These are phyloP conservation scores for Nephila pilipes DNA, from an alignment of 1,140 invertebrate species.

Conservation along the genomic window DNA sequence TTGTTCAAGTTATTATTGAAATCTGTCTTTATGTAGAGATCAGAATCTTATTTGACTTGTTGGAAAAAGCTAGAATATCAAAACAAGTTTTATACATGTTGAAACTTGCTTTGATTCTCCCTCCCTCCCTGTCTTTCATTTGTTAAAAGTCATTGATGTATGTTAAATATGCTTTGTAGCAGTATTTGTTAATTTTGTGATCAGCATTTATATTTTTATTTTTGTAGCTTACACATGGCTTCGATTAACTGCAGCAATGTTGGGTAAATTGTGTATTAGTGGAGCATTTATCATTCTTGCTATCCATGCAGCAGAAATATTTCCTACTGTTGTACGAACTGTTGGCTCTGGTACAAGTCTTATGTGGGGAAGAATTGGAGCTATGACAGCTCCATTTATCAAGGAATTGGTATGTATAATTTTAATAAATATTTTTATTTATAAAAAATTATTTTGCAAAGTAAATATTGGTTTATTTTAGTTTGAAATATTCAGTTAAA, in stretches of 20 bases:
- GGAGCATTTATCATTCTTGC: slow-evolving; percentile 73
- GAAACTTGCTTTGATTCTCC: too few relatives aligned
- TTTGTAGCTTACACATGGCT: slow-evolving; percentile 65
- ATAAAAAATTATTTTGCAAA: too few relatives aligned
- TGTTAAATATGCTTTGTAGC: neutral
- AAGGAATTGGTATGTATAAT: slow-evolving; percentile 72
- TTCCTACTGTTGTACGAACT: slow-evolving; percentile 91
- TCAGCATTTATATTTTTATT: neutral
- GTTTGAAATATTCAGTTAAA: too few relatives aligned
- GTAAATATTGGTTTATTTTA: too few relatives aligned
- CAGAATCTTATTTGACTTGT: too few relatives aligned
- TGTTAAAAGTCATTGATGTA: neutral
- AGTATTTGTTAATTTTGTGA: neutral
- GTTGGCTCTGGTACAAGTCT: slow-evolving; percentile 94
- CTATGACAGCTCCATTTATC: slow-evolving; percentile 95
- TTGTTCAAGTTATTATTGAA: too few relatives aligned
- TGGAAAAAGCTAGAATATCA: too few relatives aligned
- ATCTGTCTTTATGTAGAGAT: too few relatives aligned
- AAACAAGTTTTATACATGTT: too few relatives aligned
- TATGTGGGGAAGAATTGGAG: slow-evolving; percentile 93
- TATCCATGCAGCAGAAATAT: slow-evolving; percentile 77
- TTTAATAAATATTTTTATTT: too few relatives aligned
- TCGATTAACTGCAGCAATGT: slow-evolving; percentile 64
- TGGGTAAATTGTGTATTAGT: slow-evolving; percentile 73
- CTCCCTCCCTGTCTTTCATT: too few relatives aligned